phyloP scores from a whole-genome alignment of 2,797 vertebrate species.

The Agapornis canus region DNA sequence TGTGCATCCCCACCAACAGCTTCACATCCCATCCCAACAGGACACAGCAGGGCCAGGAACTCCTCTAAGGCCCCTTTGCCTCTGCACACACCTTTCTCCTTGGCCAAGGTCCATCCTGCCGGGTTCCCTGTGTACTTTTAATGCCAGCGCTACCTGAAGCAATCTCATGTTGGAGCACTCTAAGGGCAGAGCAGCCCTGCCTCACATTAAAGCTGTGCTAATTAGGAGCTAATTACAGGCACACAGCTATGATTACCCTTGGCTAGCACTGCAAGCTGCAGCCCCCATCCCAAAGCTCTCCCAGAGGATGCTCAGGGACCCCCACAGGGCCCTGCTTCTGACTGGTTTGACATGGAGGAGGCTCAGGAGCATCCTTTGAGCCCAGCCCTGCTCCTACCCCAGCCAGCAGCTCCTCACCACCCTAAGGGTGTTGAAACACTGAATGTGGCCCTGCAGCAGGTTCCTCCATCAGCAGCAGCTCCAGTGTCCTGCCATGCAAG shows the following conservation, averaged over 20 bases:
- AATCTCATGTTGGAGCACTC: neutral
- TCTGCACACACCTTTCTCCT: fast-evolving
- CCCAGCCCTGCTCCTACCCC: neutral
- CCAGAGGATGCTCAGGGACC: fast-evolving
- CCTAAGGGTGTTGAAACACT: neutral
- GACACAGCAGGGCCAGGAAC: neutral
- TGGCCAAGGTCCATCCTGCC: neutral
- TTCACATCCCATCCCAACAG: neutral
- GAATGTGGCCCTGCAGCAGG: neutral
- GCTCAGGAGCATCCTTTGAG: neutral
- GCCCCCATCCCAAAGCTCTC: neutral
- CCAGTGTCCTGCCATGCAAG: neutral
- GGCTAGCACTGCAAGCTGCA: neutral
- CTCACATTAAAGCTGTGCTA: constrained; percentile 15
- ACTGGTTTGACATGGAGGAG: neutral
- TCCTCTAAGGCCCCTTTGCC: neutral
- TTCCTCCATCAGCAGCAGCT: neutral
- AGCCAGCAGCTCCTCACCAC: neutral
- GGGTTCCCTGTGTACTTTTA: neutral
- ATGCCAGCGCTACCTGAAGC: neutral
- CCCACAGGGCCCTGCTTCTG: fast-evolving
- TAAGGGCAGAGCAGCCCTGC: neutral
- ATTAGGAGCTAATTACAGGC: constrained; percentile 29
- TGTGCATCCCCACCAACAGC: neutral
- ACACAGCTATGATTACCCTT: neutral